A percentile compares a stretch with the other conserved stretches of the same genome.
These are phyloP conservation scores for Carposina sasakii DNA, from an alignment of 1,140 invertebrate genomes.

Conservation along the genomic window DNA sequence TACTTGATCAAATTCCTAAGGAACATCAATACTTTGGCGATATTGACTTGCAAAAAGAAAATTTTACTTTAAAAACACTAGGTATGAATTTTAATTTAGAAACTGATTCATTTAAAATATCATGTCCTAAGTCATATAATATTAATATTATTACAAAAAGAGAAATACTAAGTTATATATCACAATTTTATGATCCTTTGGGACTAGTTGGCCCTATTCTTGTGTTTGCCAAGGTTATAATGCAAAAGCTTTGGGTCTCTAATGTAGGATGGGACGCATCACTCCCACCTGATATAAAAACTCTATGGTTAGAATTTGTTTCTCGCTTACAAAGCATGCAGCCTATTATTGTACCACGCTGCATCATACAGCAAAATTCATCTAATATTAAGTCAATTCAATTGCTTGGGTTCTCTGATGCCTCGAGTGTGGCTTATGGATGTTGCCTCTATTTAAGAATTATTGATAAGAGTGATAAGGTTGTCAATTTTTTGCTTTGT, in stretches of 20 bases:
- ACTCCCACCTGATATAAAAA: background rate
- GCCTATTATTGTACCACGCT: background rate
- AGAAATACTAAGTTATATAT: constrained; percentile 10
- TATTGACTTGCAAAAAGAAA: background rate
- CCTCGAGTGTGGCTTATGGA: background rate
- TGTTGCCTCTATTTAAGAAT: background rate
- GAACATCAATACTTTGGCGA: background rate
- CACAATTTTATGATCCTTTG: constrained; percentile 21
- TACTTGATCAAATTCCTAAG: background rate
- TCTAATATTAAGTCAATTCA: too few relatives aligned
- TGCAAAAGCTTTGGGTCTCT: constrained; percentile 16
- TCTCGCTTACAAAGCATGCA: background rate
- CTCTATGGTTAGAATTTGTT: background rate
- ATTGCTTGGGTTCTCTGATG: background rate
- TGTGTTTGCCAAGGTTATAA: constrained; percentile 13
- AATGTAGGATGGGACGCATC: constrained; percentile 14
- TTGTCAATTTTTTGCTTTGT: constrained; percentile 5
- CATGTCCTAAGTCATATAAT: background rate
- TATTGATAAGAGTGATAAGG: background rate
- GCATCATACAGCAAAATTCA: background rate
- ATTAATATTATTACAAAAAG: background rate
- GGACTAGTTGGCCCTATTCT: constrained; percentile 19
- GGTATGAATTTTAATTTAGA: background rate
- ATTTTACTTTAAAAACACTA: background rate
- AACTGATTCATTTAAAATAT: background rate